Conservation (phyloP, 2,888 invertebrate species). For the Agrotis puta region DNA sequence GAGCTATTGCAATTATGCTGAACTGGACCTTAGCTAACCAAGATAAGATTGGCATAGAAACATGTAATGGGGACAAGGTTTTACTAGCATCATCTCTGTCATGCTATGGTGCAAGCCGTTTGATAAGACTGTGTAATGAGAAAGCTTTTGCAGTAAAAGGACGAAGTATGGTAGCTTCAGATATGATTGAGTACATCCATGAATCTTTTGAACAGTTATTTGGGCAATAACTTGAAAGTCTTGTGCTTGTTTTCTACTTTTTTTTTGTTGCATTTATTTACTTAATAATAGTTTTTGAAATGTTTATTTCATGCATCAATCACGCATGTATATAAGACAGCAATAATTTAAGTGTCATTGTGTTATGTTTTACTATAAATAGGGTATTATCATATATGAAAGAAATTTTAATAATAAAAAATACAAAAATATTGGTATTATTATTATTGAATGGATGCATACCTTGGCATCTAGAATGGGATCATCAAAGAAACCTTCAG, state of each 20-base stretch:
- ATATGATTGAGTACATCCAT: constrained; percentile 96
- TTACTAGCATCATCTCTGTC: constrained; percentile 93
- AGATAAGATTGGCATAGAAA: constrained; percentile 70
- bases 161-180: constrained; percentile 96
- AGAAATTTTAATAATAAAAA: constrained; percentile 9
- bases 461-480: constrained; percentile 95
- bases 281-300: not conserved
- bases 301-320: not conserved
- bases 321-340: not conserved
- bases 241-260: not conserved
- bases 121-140: constrained; percentile 95
- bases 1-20: constrained; percentile 95
- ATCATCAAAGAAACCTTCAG: constrained; percentile 97
- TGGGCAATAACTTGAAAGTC: constrained; percentile 69
- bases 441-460: constrained; percentile 46
- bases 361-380: constrained; percentile 4
- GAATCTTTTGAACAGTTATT: constrained; percentile 92
- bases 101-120: constrained; percentile 95
- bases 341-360: constrained; percentile 20
- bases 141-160: constrained; percentile 95
- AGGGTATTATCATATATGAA: not conserved
- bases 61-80: constrained; percentile 73
- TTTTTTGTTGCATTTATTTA: constrained; percentile 18
- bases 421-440: not conserved
- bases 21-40: constrained; percentile 93